Evolutionary conservation across 2,113 vertebrate genomes (phyloP).

Genomic region (Stictonetta naevosa): DNA sequence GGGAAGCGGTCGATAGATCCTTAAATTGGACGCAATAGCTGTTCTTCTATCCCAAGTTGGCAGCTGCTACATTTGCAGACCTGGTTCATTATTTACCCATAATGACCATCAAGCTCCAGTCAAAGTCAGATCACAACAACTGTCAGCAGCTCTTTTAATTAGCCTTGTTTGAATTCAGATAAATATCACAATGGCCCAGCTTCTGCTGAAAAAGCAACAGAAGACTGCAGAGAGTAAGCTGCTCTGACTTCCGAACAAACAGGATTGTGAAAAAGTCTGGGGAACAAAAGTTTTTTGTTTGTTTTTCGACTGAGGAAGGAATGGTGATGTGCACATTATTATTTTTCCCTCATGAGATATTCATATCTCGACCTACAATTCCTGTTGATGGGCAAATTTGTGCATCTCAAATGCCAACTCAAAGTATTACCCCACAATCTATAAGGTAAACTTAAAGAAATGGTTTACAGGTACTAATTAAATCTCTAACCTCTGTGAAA

Average conservation of each 20-base stretch:
- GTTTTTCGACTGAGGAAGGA: constrained; percentile 1
- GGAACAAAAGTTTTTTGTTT: neutral
- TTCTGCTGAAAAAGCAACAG: constrained; percentile 82
- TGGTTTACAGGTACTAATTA: constrained; percentile 41
- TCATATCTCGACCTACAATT: neutral
- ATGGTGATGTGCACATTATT: neutral
- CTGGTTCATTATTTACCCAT: constrained; percentile 92
- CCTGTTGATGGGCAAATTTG: constrained; percentile 7
- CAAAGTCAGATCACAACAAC: constrained; percentile 89
- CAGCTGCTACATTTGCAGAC: constrained; percentile 89
- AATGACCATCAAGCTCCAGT: constrained; percentile 91
- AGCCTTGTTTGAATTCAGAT: constrained; percentile 90
- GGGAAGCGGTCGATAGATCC: constrained; percentile 85
- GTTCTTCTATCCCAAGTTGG: constrained; percentile 83
- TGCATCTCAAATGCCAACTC: neutral
- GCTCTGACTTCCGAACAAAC: constrained; percentile 54
- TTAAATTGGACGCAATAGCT: constrained; percentile 89
- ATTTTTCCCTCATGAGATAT: neutral
- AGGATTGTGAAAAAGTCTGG: neutral
- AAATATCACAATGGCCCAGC: constrained; percentile 86
- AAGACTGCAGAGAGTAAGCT: constrained; percentile 62
- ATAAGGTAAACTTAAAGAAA: constrained; percentile 23
- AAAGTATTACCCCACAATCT: neutral
- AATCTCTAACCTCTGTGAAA: constrained; percentile 20
- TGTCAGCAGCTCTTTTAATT: constrained; percentile 91